Conservation (phyloP, 2,113 vertebrate species). For the Myotis yumanensis region DNA sequence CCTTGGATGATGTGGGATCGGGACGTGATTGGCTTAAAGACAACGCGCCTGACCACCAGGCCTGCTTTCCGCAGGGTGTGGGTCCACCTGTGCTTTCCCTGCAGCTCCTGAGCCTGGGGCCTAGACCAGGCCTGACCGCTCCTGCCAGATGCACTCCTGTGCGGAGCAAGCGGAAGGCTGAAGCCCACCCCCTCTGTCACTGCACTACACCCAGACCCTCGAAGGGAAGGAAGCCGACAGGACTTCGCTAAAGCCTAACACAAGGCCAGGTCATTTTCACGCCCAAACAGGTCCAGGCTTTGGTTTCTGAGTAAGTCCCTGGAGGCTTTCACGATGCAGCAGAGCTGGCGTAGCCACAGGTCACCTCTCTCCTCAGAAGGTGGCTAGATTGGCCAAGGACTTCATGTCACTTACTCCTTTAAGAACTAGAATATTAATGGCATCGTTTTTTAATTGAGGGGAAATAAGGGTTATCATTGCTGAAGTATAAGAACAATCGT, state of each 20-base stretch:
- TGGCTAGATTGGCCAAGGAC: accelerated
- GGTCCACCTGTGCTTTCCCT: background rate
- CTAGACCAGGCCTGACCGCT: background rate
- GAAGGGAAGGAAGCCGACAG: background rate
- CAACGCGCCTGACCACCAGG: background rate
- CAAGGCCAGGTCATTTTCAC: background rate
- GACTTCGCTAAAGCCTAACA: background rate
- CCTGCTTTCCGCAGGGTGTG: background rate
- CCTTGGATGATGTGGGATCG: background rate
- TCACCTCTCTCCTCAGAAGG: background rate
- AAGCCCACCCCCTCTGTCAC: background rate
- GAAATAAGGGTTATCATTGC: background rate
- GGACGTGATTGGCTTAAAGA: background rate
- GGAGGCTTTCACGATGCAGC: background rate
- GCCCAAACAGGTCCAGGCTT: background rate
- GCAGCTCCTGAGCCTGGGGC: background rate
- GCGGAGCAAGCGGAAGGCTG: background rate
- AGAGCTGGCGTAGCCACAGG: accelerated
- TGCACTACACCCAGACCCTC: background rate
- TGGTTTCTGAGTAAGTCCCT: background rate
- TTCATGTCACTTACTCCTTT: background rate
- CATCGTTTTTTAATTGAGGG: background rate
- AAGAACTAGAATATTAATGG: background rate
- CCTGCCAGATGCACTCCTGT: background rate
- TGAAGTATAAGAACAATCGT: background rate